Base-by-base conservation (phyloP, 2,797 vertebrate genomes). In the Brachyalestes nurse region DNA sequence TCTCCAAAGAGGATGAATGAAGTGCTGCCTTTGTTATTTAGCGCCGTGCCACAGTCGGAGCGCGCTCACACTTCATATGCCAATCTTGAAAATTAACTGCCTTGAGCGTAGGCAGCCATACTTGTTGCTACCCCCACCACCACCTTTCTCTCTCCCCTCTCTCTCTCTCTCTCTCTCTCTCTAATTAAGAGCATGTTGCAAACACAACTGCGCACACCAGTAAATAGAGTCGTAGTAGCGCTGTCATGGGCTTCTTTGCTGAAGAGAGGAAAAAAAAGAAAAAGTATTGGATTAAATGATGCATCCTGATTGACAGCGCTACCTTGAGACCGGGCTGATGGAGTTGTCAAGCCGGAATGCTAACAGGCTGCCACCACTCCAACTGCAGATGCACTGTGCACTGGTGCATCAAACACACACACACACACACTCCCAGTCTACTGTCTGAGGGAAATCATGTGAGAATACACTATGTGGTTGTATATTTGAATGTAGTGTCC, bases 291-390 rank as follows among this genome's bases (percentile, higher is more conserved):
- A 97, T 94, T 95, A 96, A 95, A 95, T 94, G 97, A 97, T 97
- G 96, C 94, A 85, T 95, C 94, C 94, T 99, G 97, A 99, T 96
- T 97, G 98, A 97, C 97, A 95, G 96, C 16, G 17, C 96, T 97
- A 98, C 97, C 97, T 96, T 95, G 97, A 98, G 98, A 98, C 96
- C 92, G 91, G 89, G 90, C 95, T 95, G 97, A 99, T 99, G 97
- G 97, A 99, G 97, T 96, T 97, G 96, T 99, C 97, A 98, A 93
- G 88, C 95, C 94, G 34, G 90, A 91, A 88, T 89, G 96, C 94
- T 92, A 92, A 92, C 93, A 91, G 95, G 91, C 95, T 89, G 93
- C 92, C 95, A 91, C 91, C 89, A n/a, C 87, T 90, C 90, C 80
- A 87, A 82, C 91, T 89, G 93, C 95, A 95, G 95, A 96, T 94